Evolutionary conservation across 1,140 invertebrate species (phyloP), one percentile per base, ranked within the genome.

Genomic region (Temnothorax nylanderi): DNA sequence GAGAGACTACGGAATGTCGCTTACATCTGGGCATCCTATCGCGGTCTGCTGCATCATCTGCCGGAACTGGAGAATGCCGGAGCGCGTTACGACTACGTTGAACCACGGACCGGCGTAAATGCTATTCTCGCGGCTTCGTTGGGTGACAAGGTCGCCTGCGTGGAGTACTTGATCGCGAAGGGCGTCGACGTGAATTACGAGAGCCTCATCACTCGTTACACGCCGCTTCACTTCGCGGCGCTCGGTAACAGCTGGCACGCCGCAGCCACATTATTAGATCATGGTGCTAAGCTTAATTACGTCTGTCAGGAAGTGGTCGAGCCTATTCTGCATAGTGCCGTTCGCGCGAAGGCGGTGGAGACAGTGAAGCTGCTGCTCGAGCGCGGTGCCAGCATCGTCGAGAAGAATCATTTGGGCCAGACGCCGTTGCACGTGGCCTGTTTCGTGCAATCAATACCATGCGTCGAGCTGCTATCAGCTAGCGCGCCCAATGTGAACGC

Each of bases 361-460:
- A 96, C 97, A 26, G 96, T 96, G 3, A 94, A 96, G 54, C 90
- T 97, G 34, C 91, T 97, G 47, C 92, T 97, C 62, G 95, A 97
- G 18, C 95, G 95, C 65, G 96, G 96, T 2, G 96, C 96, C 3
- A 96, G 96, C 88, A 94, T 95, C 26, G 95, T 95, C 47, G 94
- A 95, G 54, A 96, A 95, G 75, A 97, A 97, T 87, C 94, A 95
- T 16, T 93, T 95, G 78, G 96, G 96, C 1, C 96, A 96, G 78
- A 96, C 96, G 0, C 94, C 96, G 0, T 91, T 97, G 0, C 97
- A 97, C 92, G 93, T 97, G 1, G 96, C 96, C 16, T 96, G 96
- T n/a, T 95, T 96, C 84, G 95, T 96, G 18, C 96, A 96, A 44
- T 96, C 96, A 32, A 85, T 95, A 3, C 94, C 96, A 72, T 96